Percentiles rank a stretch among this genome's conserved stretches.
Evolutionary conservation across 37 sponge, comb jelly and placozoan species (phyloP).

Genomic region (Aphrocallistes beatrix): DNA sequence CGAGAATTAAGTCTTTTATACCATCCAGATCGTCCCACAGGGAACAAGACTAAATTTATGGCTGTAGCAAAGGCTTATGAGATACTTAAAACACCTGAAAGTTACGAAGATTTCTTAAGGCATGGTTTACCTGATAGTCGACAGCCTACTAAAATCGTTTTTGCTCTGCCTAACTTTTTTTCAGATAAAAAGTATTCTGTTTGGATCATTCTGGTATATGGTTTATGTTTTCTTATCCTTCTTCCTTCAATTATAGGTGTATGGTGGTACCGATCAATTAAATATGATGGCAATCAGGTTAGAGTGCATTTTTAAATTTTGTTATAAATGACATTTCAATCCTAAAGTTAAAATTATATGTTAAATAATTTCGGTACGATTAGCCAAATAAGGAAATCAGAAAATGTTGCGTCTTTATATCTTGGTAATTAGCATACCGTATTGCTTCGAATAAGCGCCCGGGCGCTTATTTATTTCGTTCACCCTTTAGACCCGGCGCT

Average conservation of each 20-base stretch:
- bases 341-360: too few species aligned
- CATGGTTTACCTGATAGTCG: constrained; percentile 90
- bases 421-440: too few species aligned
- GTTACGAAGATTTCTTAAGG: constrained; percentile 74
- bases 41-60: constrained; percentile 76
- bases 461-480: too few species aligned
- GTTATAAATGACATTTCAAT: too few species aligned
- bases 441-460: too few species aligned
- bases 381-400: too few species aligned
- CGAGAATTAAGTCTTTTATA: constrained; percentile 57
- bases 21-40: constrained; percentile 86
- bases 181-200: constrained; percentile 78
- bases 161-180: constrained; percentile 91
- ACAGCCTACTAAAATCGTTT: constrained; percentile 63
- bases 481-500: too few species aligned
- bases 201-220: constrained; percentile 33
- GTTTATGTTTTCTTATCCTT: constrained; percentile 23
- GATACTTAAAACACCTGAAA: constrained; percentile 75
- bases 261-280: constrained; percentile 91
- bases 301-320: too few species aligned
- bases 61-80: constrained; percentile 84
- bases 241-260: constrained; percentile 18
- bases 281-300: constrained; percentile 67
- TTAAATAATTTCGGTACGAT: too few species aligned
- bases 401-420: too few species aligned